Evolutionary conservation across 2,797 vertebrate genomes (phyloP).

Genomic region (Peromyscus nudipes): DNA sequence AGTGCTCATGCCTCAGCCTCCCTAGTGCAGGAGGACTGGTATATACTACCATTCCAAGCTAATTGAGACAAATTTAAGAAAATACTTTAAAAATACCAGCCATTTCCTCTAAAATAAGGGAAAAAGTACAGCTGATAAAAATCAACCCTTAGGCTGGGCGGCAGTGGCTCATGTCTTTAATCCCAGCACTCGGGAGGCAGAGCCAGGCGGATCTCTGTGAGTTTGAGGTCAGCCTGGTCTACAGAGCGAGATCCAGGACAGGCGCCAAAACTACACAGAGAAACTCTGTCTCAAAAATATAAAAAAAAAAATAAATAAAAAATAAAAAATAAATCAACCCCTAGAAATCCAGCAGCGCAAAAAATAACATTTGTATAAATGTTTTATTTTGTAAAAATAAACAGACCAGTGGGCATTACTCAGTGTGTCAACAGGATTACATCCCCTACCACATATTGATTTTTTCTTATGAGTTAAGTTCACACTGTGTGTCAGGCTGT

Average conservation of each 20-base stretch:
- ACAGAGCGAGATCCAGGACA: too few relatives aligned
- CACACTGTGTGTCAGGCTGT: not conserved
- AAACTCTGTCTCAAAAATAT: too few relatives aligned
- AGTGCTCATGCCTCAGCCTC: not conserved
- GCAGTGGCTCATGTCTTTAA: too few relatives aligned
- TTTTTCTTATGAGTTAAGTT: not conserved
- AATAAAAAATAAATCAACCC: too few relatives aligned
- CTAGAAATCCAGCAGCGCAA: not conserved
- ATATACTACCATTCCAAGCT: too few relatives aligned
- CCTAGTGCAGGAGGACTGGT: not conserved
- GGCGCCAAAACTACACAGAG: too few relatives aligned
- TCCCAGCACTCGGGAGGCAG: too few relatives aligned
- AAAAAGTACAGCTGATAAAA: not conserved
- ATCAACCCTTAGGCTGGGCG: too few relatives aligned
- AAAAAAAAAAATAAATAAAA: too few relatives aligned
- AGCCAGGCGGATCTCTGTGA: too few relatives aligned
- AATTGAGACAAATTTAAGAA: conserved; percentile 16
- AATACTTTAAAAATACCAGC: not conserved
- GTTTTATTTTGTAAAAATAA: conserved; percentile 4
- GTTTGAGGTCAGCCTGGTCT: too few relatives aligned
- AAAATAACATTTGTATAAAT: not conserved
- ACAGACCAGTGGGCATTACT: not conserved
- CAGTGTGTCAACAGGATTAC: not conserved
- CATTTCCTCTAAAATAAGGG: conserved; percentile 8
- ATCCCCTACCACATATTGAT: not conserved